Evolutionary conservation across 2,888 invertebrate species (phyloP), one percentile per base, ranked within the genome.

Genomic region (Catocala nupta): DNA sequence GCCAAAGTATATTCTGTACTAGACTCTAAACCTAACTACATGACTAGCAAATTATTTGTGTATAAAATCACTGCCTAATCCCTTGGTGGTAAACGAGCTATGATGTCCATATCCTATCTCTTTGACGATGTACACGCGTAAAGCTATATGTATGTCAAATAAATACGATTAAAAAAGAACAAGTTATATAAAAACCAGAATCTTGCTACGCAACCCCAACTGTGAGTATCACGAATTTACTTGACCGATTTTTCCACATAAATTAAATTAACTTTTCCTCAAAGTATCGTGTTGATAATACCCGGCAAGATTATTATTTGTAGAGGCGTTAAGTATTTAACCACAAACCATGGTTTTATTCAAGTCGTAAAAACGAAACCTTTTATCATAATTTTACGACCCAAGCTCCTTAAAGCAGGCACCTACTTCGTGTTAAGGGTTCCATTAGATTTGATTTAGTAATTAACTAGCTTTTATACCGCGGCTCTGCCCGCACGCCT

Each of bases 341-440:
- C 85, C 81, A 81, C 81, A 83, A 87, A 84, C 85, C 86, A 81
- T 81, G 84, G 81, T 89, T 87, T 88, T 65, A 89, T 90, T 89
- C 83, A 81, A 81, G 81, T 87, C 83, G 81, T 89, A 87, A 90
- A 91, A 90, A 90, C 83, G 84, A 88, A 90, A 89, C 86, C 86
- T 90, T 91, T 91, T 89, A 91, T 91, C 89, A 89, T 90, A 90
- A 91, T 91, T 92, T 91, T 86, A 90, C 87, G 87, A 87, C 71
- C 81, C 71, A 86, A 90, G 85, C 88, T 91, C 84, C 68, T 79
- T 82, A 87, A 89, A 84, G 85, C 85, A 81, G 85, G 86, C 84
- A 86, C 86, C 87, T 82, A 85, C 86, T 90, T 89, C 85, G 82
- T 87, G 86, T 89, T 81, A 80, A 82, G 82, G 84, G 80, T 84